Evolutionary conservation across 2,888 invertebrate genomes (phyloP).

Genomic region (Plagodis pulveraria): DNA sequence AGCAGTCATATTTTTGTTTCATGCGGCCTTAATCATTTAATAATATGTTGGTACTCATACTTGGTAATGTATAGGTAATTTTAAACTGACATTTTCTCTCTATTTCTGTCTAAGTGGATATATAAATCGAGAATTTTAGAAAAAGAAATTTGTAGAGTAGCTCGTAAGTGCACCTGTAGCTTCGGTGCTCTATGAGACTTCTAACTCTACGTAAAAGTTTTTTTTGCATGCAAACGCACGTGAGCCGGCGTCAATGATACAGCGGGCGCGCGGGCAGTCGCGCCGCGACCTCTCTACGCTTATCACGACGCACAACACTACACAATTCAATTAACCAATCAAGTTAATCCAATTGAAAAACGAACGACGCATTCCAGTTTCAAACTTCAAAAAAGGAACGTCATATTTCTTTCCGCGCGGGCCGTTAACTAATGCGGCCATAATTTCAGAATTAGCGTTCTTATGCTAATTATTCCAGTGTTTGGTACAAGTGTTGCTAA

Average conservation of each 20-base stretch:
- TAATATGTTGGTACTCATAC: no score
- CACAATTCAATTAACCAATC: slow-evolving; percentile 66
- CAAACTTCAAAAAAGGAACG: slow-evolving; percentile 18
- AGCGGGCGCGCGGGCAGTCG: slow-evolving; percentile 72
- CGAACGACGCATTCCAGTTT: slow-evolving; percentile 35
- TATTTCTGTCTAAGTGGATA: no score
- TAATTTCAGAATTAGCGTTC: slow-evolving; percentile 45
- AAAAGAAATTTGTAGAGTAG: no score
- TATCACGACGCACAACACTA: slow-evolving; percentile 65
- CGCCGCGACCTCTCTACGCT: slow-evolving; percentile 72
- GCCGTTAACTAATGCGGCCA: slow-evolving; percentile 30
- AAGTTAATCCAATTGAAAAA: slow-evolving; percentile 58
- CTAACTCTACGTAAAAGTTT: slow-evolving; percentile 69
- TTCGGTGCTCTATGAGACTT: slow-evolving; percentile 60
- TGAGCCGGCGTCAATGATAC: slow-evolving; percentile 74
- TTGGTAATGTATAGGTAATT: no score
- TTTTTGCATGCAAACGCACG: slow-evolving; percentile 77
- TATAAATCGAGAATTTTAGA: no score
- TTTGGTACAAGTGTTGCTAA: slow-evolving; percentile 50
- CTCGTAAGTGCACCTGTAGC: neutral
- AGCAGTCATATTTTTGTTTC: no score
- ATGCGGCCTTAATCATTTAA: no score
- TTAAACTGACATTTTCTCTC: no score
- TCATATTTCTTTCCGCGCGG: neutral
- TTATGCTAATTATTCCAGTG: slow-evolving; percentile 50